These are phyloP conservation scores for Lepidocolaptes lacrymiger DNA, from an alignment of 2,797 vertebrate genomes.

Conservation along the genomic window DNA sequence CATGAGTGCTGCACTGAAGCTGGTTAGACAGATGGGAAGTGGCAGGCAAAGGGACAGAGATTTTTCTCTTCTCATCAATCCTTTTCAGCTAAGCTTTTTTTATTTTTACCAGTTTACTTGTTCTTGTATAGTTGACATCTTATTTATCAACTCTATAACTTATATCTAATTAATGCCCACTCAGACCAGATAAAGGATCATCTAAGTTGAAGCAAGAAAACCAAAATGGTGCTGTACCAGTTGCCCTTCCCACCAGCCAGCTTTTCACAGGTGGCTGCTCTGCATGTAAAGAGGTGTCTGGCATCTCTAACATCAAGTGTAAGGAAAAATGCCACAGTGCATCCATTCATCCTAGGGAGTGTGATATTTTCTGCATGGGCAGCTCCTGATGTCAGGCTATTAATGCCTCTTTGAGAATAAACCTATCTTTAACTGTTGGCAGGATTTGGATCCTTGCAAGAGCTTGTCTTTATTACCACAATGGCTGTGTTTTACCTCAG, in stretches of 20 bases:
- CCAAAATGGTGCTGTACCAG: background rate
- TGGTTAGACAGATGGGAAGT: background rate
- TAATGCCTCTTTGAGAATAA: background rate
- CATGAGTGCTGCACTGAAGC: background rate
- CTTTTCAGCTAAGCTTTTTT: background rate
- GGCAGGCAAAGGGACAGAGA: background rate
- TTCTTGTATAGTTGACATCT: background rate
- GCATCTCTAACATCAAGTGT: rapidly evolving
- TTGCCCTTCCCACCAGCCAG: background rate
- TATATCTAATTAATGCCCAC: background rate
- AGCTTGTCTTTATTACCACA: background rate
- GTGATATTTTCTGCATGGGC: background rate
- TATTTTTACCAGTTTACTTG: background rate
- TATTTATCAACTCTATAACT: background rate
- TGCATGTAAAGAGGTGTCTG: background rate
- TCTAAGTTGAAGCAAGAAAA: background rate
- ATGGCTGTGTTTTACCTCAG: constrained; percentile 32
- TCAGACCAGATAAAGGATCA: background rate
- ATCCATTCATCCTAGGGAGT: background rate
- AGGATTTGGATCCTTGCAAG: background rate
- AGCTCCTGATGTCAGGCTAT: background rate
- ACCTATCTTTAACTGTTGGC: background rate
- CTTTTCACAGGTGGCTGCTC: background rate
- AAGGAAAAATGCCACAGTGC: background rate
- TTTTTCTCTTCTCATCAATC: background rate